These are phyloP conservation scores for Heterodera filipjevi DNA, from an alignment of 2,888 invertebrate species.

Conservation along the genomic window DNA sequence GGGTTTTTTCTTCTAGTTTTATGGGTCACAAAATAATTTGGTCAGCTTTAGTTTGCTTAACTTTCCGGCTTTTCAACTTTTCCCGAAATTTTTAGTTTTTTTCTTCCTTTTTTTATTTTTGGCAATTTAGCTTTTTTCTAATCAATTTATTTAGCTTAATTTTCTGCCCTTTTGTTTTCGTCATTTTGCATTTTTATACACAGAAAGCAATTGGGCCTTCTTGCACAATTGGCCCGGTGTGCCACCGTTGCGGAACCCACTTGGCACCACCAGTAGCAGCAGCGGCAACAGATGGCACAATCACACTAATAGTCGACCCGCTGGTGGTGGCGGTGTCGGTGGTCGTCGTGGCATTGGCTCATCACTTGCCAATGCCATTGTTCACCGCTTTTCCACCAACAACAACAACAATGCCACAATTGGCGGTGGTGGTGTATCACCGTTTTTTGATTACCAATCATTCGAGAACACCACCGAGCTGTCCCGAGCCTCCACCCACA, in stretches of 20 bases:
- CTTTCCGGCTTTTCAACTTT: background rate
- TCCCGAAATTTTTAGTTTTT: background rate
- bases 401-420: background rate
- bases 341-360: background rate
- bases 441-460: conserved; percentile 32
- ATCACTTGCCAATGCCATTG: background rate
- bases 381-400: background rate
- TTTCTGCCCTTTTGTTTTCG: background rate
- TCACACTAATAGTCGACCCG: too few relatives aligned
- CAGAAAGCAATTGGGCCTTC: conserved; percentile 29
- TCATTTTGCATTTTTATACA: background rate
- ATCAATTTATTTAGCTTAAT: background rate
- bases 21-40: too few relatives aligned
- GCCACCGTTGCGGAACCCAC: background rate
- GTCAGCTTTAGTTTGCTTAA: too few relatives aligned
- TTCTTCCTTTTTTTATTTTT: conserved; percentile 9
- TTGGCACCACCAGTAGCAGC: background rate
- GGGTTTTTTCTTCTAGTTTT: background rate
- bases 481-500: conserved; percentile 13
- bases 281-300: too few relatives aligned
- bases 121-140: background rate
- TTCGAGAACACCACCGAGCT: conserved; percentile 30
- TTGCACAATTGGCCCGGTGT: conserved; percentile 23
- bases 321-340: background rate
- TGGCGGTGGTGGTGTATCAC: background rate